Evolutionary conservation across 2,113 vertebrate genomes (phyloP).

Genomic region (Tonatia bakeri): DNA sequence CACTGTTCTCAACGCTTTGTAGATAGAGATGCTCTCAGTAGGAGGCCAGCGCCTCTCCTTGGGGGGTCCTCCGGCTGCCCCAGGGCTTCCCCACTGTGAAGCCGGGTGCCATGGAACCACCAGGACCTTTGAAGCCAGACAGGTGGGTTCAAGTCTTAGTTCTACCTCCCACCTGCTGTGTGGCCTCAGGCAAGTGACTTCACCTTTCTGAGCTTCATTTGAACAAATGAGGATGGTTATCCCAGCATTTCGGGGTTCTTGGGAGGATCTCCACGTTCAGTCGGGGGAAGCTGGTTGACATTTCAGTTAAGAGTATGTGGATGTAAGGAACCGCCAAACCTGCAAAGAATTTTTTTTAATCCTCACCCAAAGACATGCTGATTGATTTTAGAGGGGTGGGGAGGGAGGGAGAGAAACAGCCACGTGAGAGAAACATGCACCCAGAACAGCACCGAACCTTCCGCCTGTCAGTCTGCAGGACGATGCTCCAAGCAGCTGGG

Average conservation of each 20-base stretch:
- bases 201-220: background rate
- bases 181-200: background rate
- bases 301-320: background rate
- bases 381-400: too few species aligned
- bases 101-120: too few species aligned
- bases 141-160: background rate
- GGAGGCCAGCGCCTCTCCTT: background rate
- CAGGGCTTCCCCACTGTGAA: background rate
- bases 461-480: too few species aligned
- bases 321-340: background rate
- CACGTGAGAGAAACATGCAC: too few species aligned
- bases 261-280: background rate
- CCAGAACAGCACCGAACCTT: too few species aligned
- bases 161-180: background rate
- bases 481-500: too few species aligned
- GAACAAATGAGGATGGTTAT: background rate
- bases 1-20: background rate
- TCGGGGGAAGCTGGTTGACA: background rate
- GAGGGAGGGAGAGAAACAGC: too few species aligned
- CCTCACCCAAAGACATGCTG: too few species aligned
- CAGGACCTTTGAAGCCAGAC: slow-evolving; percentile 20
- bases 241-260: background rate
- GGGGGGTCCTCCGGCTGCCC: background rate
- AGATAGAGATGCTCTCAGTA: background rate
- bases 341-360: background rate